Percentiles rank a stretch among this genome's conserved stretches.
Evolutionary conservation across 2,113 vertebrate species (phyloP).

Genomic region (Hippocampus mohnikei): DNA sequence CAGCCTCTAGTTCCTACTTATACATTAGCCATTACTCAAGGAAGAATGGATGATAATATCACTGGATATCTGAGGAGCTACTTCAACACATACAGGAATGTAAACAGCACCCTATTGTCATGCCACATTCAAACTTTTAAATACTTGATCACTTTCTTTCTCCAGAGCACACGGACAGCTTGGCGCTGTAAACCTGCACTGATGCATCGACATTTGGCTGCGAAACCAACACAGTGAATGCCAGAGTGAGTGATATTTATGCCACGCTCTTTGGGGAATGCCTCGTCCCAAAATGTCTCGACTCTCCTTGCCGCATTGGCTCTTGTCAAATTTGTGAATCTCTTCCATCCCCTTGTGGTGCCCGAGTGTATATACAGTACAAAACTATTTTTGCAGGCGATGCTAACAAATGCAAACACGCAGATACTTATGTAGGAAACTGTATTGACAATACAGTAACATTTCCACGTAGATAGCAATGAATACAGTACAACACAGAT

Average conservation of each 20-base stretch:
- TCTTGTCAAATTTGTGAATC: constrained; percentile 79
- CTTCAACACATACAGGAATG: constrained; percentile 65
- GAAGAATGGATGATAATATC: constrained; percentile 64
- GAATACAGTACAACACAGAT: background rate
- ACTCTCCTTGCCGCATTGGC: constrained; percentile 71
- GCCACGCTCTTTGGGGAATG: constrained; percentile 68
- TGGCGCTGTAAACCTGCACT: constrained; percentile 76
- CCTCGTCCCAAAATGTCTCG: constrained; percentile 60
- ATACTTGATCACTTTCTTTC: constrained; percentile 61
- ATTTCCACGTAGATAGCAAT: background rate
- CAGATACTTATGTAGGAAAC: background rate
- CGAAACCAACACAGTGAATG: constrained; percentile 71
- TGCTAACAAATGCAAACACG: constrained; percentile 80
- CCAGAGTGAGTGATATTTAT: constrained; percentile 57
- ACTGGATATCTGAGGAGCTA: constrained; percentile 76
- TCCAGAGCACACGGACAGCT: constrained; percentile 52
- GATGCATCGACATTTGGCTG: constrained; percentile 76
- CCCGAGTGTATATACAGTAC: constrained; percentile 70
- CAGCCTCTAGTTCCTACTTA: constrained; percentile 77
- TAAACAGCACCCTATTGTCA: constrained; percentile 75
- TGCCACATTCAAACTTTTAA: constrained; percentile 82
- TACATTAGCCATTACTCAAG: constrained; percentile 63
- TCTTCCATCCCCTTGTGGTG: constrained; percentile 82
- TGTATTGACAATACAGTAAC: background rate
- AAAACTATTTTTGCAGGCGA: constrained; percentile 79